Evolutionary conservation across 1,140 invertebrate genomes (phyloP).

Genomic region (Mizuhopecten yessoensis): DNA sequence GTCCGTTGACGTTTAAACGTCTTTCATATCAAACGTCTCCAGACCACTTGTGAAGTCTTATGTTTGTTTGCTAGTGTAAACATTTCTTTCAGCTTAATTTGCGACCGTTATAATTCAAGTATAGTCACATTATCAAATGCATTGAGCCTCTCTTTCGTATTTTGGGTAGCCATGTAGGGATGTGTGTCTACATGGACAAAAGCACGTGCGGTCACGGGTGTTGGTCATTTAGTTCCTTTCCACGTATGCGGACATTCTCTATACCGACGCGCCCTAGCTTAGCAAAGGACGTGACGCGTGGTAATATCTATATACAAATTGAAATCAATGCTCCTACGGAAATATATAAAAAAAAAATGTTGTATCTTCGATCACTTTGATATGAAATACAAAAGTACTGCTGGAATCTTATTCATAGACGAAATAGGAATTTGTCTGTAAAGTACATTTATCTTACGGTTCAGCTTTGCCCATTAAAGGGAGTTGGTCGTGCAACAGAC

Average conservation of each 20-base stretch:
- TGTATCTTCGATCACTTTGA: neutral
- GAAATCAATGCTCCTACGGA: neutral
- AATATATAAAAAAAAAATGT: neutral
- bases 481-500: too few relatives aligned
- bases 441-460: neutral
- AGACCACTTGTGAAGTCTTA: neutral
- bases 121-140: neutral
- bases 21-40: neutral
- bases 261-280: neutral
- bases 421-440: neutral
- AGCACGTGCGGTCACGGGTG: neutral
- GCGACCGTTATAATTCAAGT: neutral
- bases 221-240: slow-evolving; percentile 5
- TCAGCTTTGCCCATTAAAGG: neutral
- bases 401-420: neutral
- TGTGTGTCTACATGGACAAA: neutral
- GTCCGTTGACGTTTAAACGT: neutral
- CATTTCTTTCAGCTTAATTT: slow-evolving; percentile 5
- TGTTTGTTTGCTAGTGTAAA: slow-evolving; percentile 34
- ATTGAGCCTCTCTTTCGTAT: neutral
- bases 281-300: neutral
- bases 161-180: neutral
- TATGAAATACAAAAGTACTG: neutral
- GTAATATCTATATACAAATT: neutral
- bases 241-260: slow-evolving; percentile 1